These are phyloP conservation scores for Dolichopus griseipennis DNA, from an alignment of 2,888 invertebrate genomes.

Conservation along the genomic window DNA sequence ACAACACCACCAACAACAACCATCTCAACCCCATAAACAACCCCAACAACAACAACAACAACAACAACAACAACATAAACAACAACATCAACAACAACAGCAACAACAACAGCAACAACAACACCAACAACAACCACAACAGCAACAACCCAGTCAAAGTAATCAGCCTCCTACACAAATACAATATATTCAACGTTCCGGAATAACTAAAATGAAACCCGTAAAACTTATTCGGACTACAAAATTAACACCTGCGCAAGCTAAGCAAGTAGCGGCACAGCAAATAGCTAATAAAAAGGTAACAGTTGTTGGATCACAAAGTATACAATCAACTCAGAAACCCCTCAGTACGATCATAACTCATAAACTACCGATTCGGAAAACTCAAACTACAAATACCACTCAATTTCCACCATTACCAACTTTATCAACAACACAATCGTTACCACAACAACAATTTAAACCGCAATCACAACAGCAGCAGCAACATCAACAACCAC, in stretches of 20 bases:
- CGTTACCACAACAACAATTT: no score
- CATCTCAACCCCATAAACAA: no score
- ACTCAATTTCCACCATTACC: conserved; percentile 30
- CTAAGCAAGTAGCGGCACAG: conserved; percentile 27
- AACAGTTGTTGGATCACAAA: conserved; percentile 12
- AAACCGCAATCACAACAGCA: conserved; percentile 26
- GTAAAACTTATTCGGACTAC: conserved; percentile 8
- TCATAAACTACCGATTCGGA: conserved; percentile 14
- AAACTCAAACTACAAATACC: conserved; percentile 33
- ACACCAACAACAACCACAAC: conserved; percentile 23
- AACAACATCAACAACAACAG: conserved; percentile 28
- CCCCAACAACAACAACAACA: no score
- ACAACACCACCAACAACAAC: no score
- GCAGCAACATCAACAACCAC: conserved; percentile 27
- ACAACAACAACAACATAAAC: not conserved
- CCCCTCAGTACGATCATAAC: conserved; percentile 14
- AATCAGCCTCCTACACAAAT: not conserved
- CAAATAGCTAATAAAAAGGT: conserved; percentile 18
- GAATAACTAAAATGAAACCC: not conserved
- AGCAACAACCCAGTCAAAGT: conserved; percentile 15
- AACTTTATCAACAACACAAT: conserved; percentile 25
- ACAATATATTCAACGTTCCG: not conserved
- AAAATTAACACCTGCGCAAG: conserved; percentile 11
- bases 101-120: conserved; percentile 25
- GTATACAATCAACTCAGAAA: conserved; percentile 24